Evolutionary conservation across 2,113 vertebrate species (phyloP), one percentile per base, ranked within the genome.

Genomic region (Lepidothrix coronata): DNA sequence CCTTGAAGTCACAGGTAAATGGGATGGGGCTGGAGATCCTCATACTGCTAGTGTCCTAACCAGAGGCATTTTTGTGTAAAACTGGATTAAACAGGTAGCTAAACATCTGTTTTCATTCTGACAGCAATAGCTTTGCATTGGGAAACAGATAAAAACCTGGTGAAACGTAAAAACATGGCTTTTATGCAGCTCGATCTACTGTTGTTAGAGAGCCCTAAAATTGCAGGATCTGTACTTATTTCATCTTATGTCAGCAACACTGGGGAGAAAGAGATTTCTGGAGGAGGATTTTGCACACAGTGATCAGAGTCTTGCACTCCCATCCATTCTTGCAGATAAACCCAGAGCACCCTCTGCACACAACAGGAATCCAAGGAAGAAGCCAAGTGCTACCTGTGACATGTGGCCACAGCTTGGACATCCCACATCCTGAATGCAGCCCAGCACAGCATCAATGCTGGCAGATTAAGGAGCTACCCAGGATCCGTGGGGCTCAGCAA

Each of bases 21-120:
- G 9, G 72, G 83, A 83, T 1, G 2, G 48, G 33, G 51, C 22
- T 88, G 39, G 51, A 70, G 33, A 70, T 59, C 23, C 61, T 21
- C 20, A 17, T 25, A 20, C 44, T 37, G 59, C 30, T 48, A 23
- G 12, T 7, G 4, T n/a, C 68, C 77, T 88, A 67, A 78, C 73
- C 57, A 63, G 85, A 78, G 65, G 83, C 8, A 0, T 54, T 88
- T 91, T 78, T 75, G 91, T 74, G 51, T 61, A 75, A 84, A 94
- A 61, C 82, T 67, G 82, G 35, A 52, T 92, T 67, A 78, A 95
- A 70, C 63, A 67, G 59, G 63, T 78, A 88, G 82, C n/a, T 43
- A 61, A 85, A 57, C 62, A 85, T 66, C 71, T 93, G 85, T 24
- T 94, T 83, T 71, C 85, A 68, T 91, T 75, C 65, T 68, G 57